Evolutionary conservation across 53 echinoderm and acorn worm genomes (phyloP).

Genomic region (Echinometra lucunter): DNA sequence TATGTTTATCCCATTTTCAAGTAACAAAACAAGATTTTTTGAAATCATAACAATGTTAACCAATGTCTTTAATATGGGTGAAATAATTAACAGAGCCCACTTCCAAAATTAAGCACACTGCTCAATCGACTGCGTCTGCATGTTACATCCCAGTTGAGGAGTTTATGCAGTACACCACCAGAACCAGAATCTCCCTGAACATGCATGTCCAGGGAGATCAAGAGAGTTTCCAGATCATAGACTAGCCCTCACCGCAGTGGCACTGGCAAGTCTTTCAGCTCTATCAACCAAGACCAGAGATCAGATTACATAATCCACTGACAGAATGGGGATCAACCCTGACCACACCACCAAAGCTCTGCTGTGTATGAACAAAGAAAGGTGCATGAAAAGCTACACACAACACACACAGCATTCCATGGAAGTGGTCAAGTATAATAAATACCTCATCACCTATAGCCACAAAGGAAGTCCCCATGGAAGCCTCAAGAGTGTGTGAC

Average conservation of each 20-base stretch:
- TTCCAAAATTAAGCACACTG: too few relatives aligned
- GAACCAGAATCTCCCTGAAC: too few relatives aligned
- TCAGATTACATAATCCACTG: constrained; percentile 44
- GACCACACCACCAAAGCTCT: neutral
- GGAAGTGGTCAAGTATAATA: constrained; percentile 33
- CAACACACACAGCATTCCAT: neutral
- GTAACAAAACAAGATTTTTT: too few relatives aligned
- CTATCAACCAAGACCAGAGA: neutral
- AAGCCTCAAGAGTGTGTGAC: neutral
- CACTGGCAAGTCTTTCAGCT: neutral
- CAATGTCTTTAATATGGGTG: too few relatives aligned
- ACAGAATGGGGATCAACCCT: neutral
- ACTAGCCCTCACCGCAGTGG: neutral
- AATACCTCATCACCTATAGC: constrained; percentile 42
- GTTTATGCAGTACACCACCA: too few relatives aligned
- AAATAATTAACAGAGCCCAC: too few relatives aligned
- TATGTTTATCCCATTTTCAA: too few relatives aligned
- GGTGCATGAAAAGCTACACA: neutral
- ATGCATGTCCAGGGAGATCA: too few relatives aligned
- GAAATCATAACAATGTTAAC: too few relatives aligned
- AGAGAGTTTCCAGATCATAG: neutral
- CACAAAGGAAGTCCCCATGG: too few relatives aligned
- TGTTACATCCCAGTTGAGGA: too few relatives aligned
- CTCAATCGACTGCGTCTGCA: too few relatives aligned
- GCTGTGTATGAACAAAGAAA: neutral